Conservation (phyloP, 2,888 invertebrate genomes). For the Euzetes globulus region DNA sequence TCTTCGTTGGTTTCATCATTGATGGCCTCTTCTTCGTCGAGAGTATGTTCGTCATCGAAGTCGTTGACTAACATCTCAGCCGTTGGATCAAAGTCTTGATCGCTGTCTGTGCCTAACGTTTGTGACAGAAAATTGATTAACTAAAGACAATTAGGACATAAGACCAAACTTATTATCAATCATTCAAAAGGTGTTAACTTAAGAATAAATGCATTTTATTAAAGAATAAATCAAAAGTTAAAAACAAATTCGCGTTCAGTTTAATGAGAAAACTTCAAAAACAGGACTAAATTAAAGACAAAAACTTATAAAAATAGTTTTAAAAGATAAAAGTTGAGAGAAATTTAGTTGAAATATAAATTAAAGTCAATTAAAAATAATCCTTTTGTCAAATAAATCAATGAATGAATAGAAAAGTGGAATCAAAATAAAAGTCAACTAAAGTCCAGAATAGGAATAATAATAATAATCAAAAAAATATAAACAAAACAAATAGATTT, state of each 20-base stretch:
- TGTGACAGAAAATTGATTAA: background rate
- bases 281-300: background rate
- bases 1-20: constrained; percentile 69
- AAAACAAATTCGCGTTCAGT: no score
- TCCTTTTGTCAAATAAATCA: background rate
- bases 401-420: background rate
- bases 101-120: constrained; percentile 42
- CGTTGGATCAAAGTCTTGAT: constrained; percentile 72
- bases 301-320: background rate
- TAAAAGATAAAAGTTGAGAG: background rate
- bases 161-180: background rate
- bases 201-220: no score
- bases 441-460: background rate
- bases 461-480: background rate
- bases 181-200: background rate
- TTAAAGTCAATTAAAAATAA: background rate
- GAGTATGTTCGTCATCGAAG: constrained; percentile 90
- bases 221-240: no score
- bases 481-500: constrained; percentile 29
- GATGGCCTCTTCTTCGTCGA: constrained; percentile 93
- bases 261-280: background rate
- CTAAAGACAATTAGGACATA: background rate
- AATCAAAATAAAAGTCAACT: background rate
- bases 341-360: background rate
- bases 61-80: constrained; percentile 96